phyloP scores from a whole-genome alignment of 2,888 invertebrate species.

The Trimorus sp. region DNA sequence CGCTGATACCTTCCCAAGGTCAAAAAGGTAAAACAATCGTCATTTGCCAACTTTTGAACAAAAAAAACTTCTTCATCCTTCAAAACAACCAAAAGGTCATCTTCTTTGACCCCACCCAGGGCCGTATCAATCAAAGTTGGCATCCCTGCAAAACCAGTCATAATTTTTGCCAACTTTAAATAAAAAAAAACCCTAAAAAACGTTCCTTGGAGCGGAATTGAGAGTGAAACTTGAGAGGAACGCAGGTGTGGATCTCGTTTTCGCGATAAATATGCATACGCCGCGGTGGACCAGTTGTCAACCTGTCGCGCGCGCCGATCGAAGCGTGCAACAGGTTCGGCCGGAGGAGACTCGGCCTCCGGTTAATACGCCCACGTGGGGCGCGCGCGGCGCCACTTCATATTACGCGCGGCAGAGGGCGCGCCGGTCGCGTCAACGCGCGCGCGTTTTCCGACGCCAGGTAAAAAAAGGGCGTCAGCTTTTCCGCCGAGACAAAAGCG shows the following conservation, averaged over 20 bases:
- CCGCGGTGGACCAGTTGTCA: conserved; percentile 43
- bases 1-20: no score
- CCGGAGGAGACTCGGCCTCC: conserved; percentile 67
- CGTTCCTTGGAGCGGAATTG: no score
- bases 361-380: conserved; percentile 67
- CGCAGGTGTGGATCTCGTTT: conserved; percentile 29
- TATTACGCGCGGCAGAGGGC: neutral
- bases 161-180: neutral
- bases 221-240: neutral
- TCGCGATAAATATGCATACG: conserved; percentile 52
- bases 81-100: no score
- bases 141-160: no score
- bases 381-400: neutral
- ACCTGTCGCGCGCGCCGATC: conserved; percentile 48
- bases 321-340: conserved; percentile 70
- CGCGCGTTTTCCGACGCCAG: neutral
- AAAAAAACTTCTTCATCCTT: no score
- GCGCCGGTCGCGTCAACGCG: neutral
- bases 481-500: no score
- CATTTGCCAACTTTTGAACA: no score
- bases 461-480: neutral
- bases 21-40: no score
- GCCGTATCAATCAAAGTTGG: no score
- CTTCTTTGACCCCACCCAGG: no score
- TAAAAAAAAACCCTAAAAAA: neutral